Evolutionary conservation across 2,797 vertebrate genomes (phyloP).

Genomic region (Anabas testudineus): DNA sequence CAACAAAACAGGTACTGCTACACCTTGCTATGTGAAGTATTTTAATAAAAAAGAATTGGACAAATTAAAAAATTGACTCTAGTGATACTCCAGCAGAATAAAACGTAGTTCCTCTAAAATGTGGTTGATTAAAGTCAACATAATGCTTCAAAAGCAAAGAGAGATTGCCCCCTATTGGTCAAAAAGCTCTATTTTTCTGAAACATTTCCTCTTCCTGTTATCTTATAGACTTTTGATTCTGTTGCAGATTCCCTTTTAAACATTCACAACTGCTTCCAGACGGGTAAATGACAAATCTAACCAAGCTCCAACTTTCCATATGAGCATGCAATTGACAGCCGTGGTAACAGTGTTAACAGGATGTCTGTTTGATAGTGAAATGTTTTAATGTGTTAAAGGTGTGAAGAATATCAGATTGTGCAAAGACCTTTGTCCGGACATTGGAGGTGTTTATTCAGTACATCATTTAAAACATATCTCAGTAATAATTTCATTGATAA

Average conservation of each 20-base stretch:
- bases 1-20: not conserved
- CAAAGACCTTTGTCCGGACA: not conserved
- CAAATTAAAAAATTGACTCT: not conserved
- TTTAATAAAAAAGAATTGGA: not conserved
- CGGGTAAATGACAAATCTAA: not conserved
- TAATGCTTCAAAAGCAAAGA: constrained; percentile 8
- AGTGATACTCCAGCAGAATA: not conserved
- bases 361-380: not conserved
- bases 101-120: not conserved
- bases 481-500: not conserved
- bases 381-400: constrained; percentile 34
- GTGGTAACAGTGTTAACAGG: not conserved
- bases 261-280: accelerated
- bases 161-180: constrained; percentile 54
- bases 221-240: not conserved
- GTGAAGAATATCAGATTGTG: accelerated
- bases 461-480: not conserved
- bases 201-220: not conserved
- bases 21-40: not conserved
- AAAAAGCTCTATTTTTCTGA: not conserved
- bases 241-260: not conserved
- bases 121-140: not conserved
- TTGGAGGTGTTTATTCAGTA: not conserved
- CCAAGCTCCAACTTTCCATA: not conserved
- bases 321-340: not conserved